phyloP scores from a whole-genome alignment of 1,140 invertebrate species.

The Philopotamus ludificatus region DNA sequence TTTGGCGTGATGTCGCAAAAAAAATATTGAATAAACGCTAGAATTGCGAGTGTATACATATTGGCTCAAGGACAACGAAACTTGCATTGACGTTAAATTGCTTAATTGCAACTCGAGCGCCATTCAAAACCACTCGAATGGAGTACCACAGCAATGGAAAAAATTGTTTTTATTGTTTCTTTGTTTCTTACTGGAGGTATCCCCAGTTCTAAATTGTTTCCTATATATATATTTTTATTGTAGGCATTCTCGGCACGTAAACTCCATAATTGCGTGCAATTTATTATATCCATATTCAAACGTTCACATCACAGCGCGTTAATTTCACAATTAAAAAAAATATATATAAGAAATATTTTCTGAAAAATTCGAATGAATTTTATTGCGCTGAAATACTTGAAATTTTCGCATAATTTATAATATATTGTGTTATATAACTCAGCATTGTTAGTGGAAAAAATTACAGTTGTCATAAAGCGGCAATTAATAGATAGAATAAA shows the following conservation, averaged over 20 bases:
- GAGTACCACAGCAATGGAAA: background rate
- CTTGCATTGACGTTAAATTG: slow-evolving; percentile 3
- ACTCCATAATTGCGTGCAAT: background rate
- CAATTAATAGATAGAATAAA: slow-evolving; percentile 8
- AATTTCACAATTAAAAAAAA: background rate
- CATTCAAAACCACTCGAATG: background rate
- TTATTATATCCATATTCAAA: slow-evolving; percentile 2
- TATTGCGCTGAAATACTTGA: too few relatives aligned
- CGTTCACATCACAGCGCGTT: background rate
- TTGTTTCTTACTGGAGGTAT: background rate
- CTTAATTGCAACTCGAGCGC: slow-evolving; percentile 7
- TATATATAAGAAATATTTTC: too few relatives aligned
- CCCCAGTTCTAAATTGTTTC: background rate
- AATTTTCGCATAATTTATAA: slow-evolving; percentile 1
- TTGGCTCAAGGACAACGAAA: slow-evolving; percentile 12
- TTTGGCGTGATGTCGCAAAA: slow-evolving; percentile 11
- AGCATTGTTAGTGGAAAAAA: too few relatives aligned
- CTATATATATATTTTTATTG: background rate
- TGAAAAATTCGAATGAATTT: too few relatives aligned
- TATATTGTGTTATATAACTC: too few relatives aligned
- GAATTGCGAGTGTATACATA: background rate
- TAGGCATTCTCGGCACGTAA: slow-evolving; percentile 9
- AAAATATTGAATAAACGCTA: background rate
- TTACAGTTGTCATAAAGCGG: slow-evolving; percentile 16
- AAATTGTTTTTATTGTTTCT: slow-evolving; percentile 9